These are phyloP conservation scores for Folsomia candida DNA, from an alignment of 2,888 invertebrate genomes.

Conservation along the genomic window DNA sequence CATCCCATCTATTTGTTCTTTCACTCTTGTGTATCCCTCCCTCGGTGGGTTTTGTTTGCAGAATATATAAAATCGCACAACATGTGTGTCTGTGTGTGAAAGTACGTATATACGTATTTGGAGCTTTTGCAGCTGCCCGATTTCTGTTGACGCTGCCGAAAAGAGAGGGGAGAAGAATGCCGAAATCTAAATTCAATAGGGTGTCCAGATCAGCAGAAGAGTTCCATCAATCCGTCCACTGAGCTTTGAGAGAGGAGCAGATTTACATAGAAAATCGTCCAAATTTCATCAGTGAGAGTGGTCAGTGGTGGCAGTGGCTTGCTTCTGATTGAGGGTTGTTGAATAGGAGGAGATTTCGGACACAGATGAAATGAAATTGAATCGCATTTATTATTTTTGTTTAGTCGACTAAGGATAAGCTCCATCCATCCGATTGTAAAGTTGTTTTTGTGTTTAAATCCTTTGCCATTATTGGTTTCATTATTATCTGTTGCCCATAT, in stretches of 20 bases:
- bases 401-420: not conserved
- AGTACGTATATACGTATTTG: too few species aligned
- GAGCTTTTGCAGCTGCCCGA: too few species aligned
- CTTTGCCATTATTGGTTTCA: too few species aligned
- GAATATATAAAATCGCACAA: not conserved
- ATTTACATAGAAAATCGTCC: not conserved
- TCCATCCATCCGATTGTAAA: too few species aligned
- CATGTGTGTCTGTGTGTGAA: too few species aligned
- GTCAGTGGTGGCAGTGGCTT: not conserved
- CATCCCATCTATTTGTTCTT: not conserved
- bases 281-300: not conserved
- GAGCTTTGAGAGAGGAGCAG: not conserved
- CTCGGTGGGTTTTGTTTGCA: not conserved
- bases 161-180: not conserved
- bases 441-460: too few species aligned
- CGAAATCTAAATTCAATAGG: not conserved
- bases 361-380: not conserved
- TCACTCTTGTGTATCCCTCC: too few species aligned
- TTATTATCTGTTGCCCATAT: too few species aligned
- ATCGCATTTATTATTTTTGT: not conserved
- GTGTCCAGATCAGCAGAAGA: not conserved
- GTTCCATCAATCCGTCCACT: not conserved
- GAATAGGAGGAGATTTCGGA: not conserved
- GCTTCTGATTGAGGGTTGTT: not conserved
- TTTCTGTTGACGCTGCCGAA: not conserved